A percentile compares a stretch with the other conserved stretches of the same genome.
These are phyloP conservation scores for Drosophila anomalata DNA, from an alignment of 2,888 invertebrate genomes.

Conservation along the genomic window DNA sequence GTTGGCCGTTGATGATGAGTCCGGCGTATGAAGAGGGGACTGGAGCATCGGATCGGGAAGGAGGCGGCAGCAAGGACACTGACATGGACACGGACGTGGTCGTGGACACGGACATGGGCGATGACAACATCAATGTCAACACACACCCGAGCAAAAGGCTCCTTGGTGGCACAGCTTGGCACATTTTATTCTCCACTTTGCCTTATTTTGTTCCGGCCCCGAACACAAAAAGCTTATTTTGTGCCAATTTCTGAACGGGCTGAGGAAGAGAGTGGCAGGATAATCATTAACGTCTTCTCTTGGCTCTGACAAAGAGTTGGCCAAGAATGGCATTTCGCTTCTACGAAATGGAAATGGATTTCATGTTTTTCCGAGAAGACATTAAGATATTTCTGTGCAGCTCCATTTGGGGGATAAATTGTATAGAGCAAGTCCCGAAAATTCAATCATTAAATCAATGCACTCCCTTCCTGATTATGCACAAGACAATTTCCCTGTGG, in stretches of 20 bases:
- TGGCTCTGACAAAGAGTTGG: conserved; percentile 23
- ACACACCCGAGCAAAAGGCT: conserved; percentile 27
- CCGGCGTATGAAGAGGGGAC: neutral
- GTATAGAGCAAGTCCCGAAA: neutral
- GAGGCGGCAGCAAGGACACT: conserved; percentile 3
- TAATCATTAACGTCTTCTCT: conserved; percentile 56
- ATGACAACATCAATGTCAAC: conserved; percentile 64
- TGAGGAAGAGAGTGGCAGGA: conserved; percentile 37
- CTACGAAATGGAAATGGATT: neutral
- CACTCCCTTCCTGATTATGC: conserved; percentile 41
- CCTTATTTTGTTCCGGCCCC: conserved; percentile 8
- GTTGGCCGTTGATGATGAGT: conserved; percentile 44
- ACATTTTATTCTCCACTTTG: conserved; percentile 7
- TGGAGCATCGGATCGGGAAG: neutral
- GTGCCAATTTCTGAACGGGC: conserved; percentile 65
- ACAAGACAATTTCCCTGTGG: conserved; percentile 47
- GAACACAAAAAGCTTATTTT: conserved; percentile 70
- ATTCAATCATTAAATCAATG: conserved; percentile 51
- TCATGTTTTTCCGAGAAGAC: neutral
- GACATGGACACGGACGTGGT: conserved; percentile 40
- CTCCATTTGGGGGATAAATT: neutral
- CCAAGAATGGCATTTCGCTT: neutral
- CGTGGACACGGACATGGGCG: conserved; percentile 22
- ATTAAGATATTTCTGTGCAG: neutral
- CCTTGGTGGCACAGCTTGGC: conserved; percentile 9